phyloP scores from a whole-genome alignment of 2,888 invertebrate species.

The Callyntrura sp. region DNA sequence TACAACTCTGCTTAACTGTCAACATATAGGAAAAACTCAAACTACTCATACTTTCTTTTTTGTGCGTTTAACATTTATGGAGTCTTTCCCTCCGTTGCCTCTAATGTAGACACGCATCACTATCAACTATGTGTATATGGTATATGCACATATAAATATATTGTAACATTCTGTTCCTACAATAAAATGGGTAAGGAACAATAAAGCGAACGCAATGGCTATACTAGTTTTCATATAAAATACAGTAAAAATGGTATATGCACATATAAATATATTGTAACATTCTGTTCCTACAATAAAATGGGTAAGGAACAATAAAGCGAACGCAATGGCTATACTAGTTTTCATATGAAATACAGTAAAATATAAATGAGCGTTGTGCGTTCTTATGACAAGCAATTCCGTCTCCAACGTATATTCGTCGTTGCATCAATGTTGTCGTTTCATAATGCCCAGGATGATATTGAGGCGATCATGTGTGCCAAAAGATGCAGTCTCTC shows the following conservation, averaged over 20 bases:
- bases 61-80: no score
- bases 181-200: no score
- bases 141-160: no score
- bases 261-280: no score
- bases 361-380: conserved; percentile 18
- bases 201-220: background rate
- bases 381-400: conserved; percentile 11
- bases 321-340: conserved; percentile 12
- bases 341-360: conserved; percentile 9
- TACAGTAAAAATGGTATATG: conserved; percentile 40
- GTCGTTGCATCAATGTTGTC: background rate
- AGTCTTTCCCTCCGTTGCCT: no score
- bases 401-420: background rate
- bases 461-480: background rate
- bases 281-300: no score
- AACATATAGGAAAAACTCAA: background rate
- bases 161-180: no score
- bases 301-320: no score
- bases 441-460: conserved; percentile 11
- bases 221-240: conserved; percentile 17
- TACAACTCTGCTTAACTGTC: no score
- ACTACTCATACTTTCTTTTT: background rate
- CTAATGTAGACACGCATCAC: no score
- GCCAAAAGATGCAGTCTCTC: background rate
- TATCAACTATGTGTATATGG: no score